Evolutionary conservation across 92 coral and sea anemone genomes (phyloP).

Genomic region (Palythoa grandiflora): DNA sequence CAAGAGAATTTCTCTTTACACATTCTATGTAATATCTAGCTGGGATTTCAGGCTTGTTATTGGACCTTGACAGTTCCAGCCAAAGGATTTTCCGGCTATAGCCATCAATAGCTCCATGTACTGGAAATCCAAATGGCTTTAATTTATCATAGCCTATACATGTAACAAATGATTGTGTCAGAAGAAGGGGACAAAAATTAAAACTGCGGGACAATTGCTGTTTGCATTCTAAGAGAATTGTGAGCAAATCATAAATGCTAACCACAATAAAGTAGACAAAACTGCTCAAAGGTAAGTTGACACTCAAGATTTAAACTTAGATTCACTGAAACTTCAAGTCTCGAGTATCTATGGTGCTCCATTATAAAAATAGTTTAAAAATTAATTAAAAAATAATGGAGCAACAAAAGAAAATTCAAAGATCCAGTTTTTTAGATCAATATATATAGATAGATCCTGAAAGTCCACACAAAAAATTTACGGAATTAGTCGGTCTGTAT

Average conservation of each 20-base stretch:
- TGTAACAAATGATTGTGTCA: too few relatives aligned
- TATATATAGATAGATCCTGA: constrained; percentile 10
- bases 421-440: constrained; percentile 19
- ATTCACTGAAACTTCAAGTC: constrained; percentile 5
- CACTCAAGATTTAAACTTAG: constrained; percentile 10
- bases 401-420: constrained; percentile 34
- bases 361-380: background rate
- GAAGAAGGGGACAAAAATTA: too few relatives aligned
- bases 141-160: too few relatives aligned
- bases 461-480: too few relatives aligned
- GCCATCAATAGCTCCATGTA: too few relatives aligned
- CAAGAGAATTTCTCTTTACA: background rate
- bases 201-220: background rate
- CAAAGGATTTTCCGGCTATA: too few relatives aligned
- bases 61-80: too few relatives aligned
- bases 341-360: constrained; percentile 2
- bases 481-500: too few relatives aligned
- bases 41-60: background rate
- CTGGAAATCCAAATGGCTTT: too few relatives aligned
- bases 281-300: constrained; percentile 14
- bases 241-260: constrained; percentile 19
- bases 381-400: constrained; percentile 22
- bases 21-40: background rate
- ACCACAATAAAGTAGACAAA: background rate
- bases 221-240: too few relatives aligned